phyloP scores from a whole-genome alignment of 30 jellyfish, hydroid and myxozoan species.

The Pseudorhiza aurosa region DNA sequence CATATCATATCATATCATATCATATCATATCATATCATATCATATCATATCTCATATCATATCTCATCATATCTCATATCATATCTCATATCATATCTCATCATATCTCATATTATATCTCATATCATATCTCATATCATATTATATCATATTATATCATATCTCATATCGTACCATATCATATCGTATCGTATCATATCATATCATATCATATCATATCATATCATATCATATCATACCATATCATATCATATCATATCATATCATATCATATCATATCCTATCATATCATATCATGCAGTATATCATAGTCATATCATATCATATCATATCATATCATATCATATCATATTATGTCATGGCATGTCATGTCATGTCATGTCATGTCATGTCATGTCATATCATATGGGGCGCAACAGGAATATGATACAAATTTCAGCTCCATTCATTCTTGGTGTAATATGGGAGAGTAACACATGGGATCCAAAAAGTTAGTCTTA shows the following conservation, averaged over 20 bases:
- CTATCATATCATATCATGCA: background rate
- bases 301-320: background rate
- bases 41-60: too few species aligned
- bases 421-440: too few species aligned
- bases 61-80: too few species aligned
- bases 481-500: too few species aligned
- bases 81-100: conserved; percentile 26
- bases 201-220: conserved; percentile 3
- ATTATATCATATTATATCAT: too few species aligned
- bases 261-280: background rate
- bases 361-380: background rate
- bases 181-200: background rate
- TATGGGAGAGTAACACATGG: too few species aligned
- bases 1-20: conserved; percentile 24
- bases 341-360: background rate
- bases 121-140: conserved; percentile 24
- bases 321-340: background rate
- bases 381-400: background rate
- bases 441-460: too few species aligned
- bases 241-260: conserved; percentile 5
- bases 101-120: conserved; percentile 17
- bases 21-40: conserved; percentile 38
- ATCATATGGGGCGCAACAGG: too few species aligned
- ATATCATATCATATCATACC: conserved; percentile 1
- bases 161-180: too few species aligned